Evolutionary conservation across 2,113 vertebrate genomes (phyloP).

Genomic region (Lepus europaeus): DNA sequence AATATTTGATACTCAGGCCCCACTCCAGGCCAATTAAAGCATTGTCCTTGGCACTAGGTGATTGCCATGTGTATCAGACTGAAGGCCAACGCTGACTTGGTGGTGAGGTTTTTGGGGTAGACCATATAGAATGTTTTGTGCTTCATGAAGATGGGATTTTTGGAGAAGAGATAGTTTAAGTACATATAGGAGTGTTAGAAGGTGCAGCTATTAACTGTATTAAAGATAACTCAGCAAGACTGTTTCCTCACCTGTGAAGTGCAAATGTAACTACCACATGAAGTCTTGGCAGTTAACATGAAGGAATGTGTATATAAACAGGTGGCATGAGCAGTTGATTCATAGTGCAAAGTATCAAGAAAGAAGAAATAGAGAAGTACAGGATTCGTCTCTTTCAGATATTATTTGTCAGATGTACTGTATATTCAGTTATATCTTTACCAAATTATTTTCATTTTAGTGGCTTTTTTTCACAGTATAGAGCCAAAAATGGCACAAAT

Average conservation of each 20-base stretch:
- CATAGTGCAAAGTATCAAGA: neutral
- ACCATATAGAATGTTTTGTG: neutral
- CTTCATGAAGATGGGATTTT: neutral
- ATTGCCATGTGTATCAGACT: neutral
- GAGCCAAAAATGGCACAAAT: neutral
- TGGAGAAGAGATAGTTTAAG: neutral
- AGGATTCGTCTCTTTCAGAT: neutral
- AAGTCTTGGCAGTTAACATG: neutral
- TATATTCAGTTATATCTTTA: neutral
- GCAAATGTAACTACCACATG: neutral
- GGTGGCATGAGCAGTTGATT: neutral
- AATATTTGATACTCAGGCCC: neutral
- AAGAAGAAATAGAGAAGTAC: neutral
- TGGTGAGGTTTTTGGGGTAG: neutral
- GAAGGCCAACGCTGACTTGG: neutral
- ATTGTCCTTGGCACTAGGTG: neutral
- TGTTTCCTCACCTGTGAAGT: conserved; percentile 30
- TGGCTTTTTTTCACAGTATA: neutral
- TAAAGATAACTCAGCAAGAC: neutral
- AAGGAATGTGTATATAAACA: neutral
- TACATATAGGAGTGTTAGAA: neutral
- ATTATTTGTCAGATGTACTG: neutral
- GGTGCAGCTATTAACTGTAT: neutral
- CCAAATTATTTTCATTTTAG: neutral
- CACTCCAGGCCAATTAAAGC: neutral